phyloP scores from a whole-genome alignment of 2,113 vertebrate genomes.

The Actenoides hombroni region DNA sequence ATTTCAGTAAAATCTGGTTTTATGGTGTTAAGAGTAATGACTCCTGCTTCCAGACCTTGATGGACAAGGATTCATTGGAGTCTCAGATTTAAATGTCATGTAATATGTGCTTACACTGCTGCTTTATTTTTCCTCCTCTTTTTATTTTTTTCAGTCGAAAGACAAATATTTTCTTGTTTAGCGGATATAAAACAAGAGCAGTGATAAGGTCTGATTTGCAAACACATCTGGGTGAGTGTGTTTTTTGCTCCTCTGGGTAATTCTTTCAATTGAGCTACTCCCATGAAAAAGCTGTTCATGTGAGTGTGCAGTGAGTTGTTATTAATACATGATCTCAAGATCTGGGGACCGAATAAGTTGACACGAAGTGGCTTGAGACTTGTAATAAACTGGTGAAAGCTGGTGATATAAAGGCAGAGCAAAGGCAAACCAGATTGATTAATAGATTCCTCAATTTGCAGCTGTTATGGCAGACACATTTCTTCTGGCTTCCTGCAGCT shows the following conservation, averaged over 20 bases:
- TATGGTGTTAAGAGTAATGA: background rate
- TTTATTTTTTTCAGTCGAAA: background rate
- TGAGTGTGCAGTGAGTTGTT: background rate
- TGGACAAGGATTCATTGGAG: background rate
- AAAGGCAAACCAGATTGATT: background rate
- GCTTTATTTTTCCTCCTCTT: background rate
- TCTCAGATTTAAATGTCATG: background rate
- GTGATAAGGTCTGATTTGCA: background rate
- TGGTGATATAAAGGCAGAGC: background rate
- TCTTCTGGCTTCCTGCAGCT: slow-evolving; percentile 26
- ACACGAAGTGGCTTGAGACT: background rate
- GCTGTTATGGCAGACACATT: background rate
- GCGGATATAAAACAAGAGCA: background rate
- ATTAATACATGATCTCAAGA: background rate
- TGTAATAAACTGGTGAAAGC: background rate
- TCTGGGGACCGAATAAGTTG: background rate
- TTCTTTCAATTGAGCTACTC: background rate
- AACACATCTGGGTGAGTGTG: background rate
- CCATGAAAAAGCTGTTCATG: background rate
- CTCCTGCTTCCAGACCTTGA: background rate
- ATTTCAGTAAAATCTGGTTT: background rate
- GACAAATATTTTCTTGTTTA: background rate
- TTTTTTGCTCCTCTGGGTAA: background rate
- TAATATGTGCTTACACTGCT: fast-evolving
- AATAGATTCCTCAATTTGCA: background rate